Evolutionary conservation across 2,113 vertebrate species (phyloP), one percentile per base, ranked within the genome.

Genomic region (Pyrgilauda ruficollis): DNA sequence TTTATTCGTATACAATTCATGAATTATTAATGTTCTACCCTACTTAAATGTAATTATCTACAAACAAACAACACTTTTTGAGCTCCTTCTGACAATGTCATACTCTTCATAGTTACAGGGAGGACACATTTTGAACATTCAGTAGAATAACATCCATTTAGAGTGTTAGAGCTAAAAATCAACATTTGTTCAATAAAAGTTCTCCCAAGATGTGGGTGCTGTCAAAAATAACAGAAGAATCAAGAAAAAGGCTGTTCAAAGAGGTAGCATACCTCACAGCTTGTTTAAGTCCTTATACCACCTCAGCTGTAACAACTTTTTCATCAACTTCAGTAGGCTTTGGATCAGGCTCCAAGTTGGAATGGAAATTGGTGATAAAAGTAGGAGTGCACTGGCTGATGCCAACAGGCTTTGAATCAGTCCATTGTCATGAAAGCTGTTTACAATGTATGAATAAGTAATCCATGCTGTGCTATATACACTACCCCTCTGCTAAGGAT

Each of bases 381-480:
- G 76, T 50, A 91, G 59, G 74, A 94, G 84, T 70, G 64, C 53
- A 86, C 21, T 23, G 63, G 39, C 27, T 58, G 77, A 90, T 88
- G 78, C 68, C 70, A 85, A 52, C 1, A 2, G 52, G 63, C 41
- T 95, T 90, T 84, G 72, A 87, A 84, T 88, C 44, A 47, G 46
- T 11, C 72, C 62, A 61, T 83, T 93, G 62, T 84, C 89, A 95
- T 56, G 44, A 66, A 96, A 96, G 44, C n/a, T 67, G 53, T 75
- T 95, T 86, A 53, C 44, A 84, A 47, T 12, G 3, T 77, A 69
- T 26, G 43, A 92, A 41, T 41, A 94, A 96, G 47, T 55, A 86
- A 90, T 63, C 76, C 83, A 72, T 35, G 26, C 72, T 75, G 47
- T 37, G 64, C 53, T 93, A 41, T 16, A 78, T 35, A 49, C 37